Evolutionary conservation across 2,797 vertebrate species (phyloP).

Genomic region (Mormyrus proboscirostris): DNA sequence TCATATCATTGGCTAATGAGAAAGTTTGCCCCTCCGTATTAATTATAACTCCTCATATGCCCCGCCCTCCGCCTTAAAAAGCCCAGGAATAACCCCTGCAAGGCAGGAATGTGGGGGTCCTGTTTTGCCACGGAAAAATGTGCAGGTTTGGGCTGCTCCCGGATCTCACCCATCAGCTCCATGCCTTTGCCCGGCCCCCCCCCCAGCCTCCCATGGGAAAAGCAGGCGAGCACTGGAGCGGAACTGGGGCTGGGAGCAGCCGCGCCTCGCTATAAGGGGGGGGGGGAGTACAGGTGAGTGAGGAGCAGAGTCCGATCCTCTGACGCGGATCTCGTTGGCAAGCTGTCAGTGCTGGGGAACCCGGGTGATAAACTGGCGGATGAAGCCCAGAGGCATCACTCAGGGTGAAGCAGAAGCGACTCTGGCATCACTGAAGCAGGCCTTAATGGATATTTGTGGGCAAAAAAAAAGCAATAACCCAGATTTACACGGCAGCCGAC

Average conservation of each 20-base stretch:
- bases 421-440: neutral
- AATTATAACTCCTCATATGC: neutral
- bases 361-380: neutral
- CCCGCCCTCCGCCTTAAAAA: neutral
- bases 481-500: neutral
- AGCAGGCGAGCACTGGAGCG: neutral
- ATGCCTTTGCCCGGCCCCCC: neutral
- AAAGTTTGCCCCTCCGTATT: neutral
- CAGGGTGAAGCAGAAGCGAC: neutral
- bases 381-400: neutral
- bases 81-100: no score
- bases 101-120: neutral
- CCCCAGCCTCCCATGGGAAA: neutral
- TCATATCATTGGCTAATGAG: neutral
- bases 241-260: neutral
- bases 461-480: constrained; percentile 15
- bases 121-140: neutral
- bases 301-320: neutral
- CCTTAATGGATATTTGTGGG: constrained; percentile 15
- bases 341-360: neutral
- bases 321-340: neutral
- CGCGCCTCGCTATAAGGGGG: neutral
- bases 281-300: neutral
- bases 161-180: neutral
- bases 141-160: neutral